Evolutionary conservation across 2,797 vertebrate species (phyloP).

Genomic region (Ataeniobius toweri): DNA sequence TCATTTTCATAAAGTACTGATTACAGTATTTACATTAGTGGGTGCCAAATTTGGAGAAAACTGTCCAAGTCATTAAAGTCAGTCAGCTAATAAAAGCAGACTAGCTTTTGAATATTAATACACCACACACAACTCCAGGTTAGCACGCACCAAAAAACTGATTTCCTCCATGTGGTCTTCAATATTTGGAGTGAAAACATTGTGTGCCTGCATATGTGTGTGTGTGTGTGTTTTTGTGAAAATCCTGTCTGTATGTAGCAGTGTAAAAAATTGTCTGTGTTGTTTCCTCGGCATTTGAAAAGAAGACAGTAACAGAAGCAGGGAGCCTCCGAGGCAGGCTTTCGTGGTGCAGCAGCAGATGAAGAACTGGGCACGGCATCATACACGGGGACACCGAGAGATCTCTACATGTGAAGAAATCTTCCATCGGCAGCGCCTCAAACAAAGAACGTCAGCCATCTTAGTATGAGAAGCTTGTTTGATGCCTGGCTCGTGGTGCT

Average conservation of each 20-base stretch:
- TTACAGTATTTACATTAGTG: slow-evolving; percentile 46
- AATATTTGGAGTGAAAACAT: slow-evolving; percentile 18
- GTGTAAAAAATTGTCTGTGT: slow-evolving; percentile 45
- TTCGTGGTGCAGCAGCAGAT: slow-evolving; percentile 64
- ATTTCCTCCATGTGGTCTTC: slow-evolving; percentile 8
- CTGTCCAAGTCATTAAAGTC: slow-evolving; percentile 33
- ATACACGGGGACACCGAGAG: slow-evolving; percentile 56
- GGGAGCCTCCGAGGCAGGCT: slow-evolving; percentile 58
- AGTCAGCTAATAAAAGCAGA: slow-evolving; percentile 32
- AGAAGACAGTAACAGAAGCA: slow-evolving; percentile 49
- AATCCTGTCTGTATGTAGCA: slow-evolving; percentile 12
- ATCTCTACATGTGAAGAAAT: slow-evolving; percentile 73
- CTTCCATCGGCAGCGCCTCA: slow-evolving; percentile 68
- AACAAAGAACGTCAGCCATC: slow-evolving; percentile 66
- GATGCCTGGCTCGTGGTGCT: slow-evolving; percentile 68
- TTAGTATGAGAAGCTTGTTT: slow-evolving; percentile 69
- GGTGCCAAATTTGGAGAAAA: slow-evolving; percentile 30
- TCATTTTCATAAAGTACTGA: slow-evolving; percentile 46
- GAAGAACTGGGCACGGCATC: slow-evolving; percentile 66
- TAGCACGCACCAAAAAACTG: background rate
- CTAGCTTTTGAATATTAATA: slow-evolving; percentile 17
- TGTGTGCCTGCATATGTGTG: background rate
- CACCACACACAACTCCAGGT: background rate
- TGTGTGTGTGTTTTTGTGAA: background rate
- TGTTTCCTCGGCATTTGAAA: slow-evolving; percentile 49